phyloP scores from a whole-genome alignment of 1,140 invertebrate species.

The Holcopasites calliopsidis region DNA sequence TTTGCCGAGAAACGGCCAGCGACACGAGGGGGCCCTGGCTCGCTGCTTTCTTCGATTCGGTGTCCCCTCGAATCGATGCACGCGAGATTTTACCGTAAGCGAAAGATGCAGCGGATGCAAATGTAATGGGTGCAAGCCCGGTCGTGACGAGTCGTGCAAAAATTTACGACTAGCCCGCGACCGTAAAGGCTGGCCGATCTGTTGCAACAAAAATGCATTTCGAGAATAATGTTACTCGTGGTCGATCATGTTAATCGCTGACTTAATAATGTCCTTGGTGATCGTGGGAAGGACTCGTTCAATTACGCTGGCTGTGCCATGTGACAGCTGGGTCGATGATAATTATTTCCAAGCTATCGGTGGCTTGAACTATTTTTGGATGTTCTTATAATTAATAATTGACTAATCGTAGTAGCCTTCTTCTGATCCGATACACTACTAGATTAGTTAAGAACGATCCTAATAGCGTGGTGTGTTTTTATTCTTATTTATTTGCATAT shows the following conservation, averaged over 20 bases:
- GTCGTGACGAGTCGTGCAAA: neutral
- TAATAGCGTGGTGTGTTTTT: too few species aligned
- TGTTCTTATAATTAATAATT: too few species aligned
- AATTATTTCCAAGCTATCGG: too few species aligned
- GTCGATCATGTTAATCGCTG: neutral
- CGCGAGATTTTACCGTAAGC: neutral
- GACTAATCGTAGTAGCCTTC: too few species aligned
- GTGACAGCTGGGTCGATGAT: too few species aligned
- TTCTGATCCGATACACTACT: too few species aligned
- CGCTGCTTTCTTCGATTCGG: constrained; percentile 20
- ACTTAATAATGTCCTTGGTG: too few species aligned
- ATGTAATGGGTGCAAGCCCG: neutral
- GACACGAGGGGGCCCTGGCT: neutral
- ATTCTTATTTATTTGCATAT: too few species aligned
- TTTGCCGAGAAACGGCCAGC: constrained; percentile 9
- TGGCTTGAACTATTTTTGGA: too few species aligned
- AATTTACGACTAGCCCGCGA: neutral
- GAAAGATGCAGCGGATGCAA: neutral
- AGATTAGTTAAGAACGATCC: too few species aligned
- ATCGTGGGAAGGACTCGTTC: too few species aligned
- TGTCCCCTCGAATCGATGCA: constrained; percentile 2
- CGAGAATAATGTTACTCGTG: neutral
- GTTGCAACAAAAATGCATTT: neutral
- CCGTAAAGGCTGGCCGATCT: neutral
- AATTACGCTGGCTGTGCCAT: neutral